phyloP scores from a whole-genome alignment of 2,888 invertebrate species.

The Brachyptera risi region DNA sequence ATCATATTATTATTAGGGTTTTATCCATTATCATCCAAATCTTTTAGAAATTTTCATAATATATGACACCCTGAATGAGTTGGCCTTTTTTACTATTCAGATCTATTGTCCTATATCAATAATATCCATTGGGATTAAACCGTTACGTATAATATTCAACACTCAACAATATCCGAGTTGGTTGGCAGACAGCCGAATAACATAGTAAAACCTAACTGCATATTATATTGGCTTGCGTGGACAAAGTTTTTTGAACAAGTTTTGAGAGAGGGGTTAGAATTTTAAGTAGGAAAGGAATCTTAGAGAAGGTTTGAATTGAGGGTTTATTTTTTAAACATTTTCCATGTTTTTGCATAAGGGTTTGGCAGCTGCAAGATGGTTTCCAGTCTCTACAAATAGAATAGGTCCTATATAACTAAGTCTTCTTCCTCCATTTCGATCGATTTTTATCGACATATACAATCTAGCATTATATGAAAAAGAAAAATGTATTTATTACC shows the following conservation, averaged over 20 bases:
- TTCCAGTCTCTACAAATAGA: no score
- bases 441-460: no score
- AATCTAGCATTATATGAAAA: no score
- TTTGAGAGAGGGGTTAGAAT: slow-evolving; percentile 14
- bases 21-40: neutral
- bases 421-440: no score
- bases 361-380: neutral
- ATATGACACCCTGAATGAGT: slow-evolving; percentile 1
- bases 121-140: slow-evolving; percentile 4
- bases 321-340: slow-evolving; percentile 6
- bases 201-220: neutral
- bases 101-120: slow-evolving; percentile 8
- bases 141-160: slow-evolving; percentile 13
- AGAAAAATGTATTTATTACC: no score
- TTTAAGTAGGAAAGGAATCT: slow-evolving; percentile 19
- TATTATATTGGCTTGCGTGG: neutral
- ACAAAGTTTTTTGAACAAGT: neutral
- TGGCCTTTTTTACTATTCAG: slow-evolving; percentile 9
- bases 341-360: slow-evolving; percentile 15
- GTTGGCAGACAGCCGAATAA: no score
- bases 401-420: no score
- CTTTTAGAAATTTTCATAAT: neutral
- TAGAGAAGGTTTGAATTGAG: neutral
- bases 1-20: no score
- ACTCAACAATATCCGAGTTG: no score